phyloP scores from a whole-genome alignment of 2,888 invertebrate genomes.

The Rotaria macrura region DNA sequence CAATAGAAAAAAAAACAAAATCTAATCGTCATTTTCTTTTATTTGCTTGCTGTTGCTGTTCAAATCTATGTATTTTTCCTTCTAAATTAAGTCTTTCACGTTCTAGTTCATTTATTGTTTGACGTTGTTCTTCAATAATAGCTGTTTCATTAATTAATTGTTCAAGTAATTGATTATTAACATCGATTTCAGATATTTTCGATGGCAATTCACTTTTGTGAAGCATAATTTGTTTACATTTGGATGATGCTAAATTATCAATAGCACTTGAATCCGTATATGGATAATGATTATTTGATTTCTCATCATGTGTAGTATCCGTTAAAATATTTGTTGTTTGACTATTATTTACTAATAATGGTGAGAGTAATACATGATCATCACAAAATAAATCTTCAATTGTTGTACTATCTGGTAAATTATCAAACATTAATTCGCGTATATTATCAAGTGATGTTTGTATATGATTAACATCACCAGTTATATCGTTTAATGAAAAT shows the following conservation, averaged over 20 bases:
- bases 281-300: background rate
- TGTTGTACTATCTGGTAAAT: background rate
- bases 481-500: background rate
- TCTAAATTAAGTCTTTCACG: background rate
- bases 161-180: background rate
- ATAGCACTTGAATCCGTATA: background rate
- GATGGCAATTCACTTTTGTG: background rate
- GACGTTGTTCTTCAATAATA: slow-evolving; percentile 2
- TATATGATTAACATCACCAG: background rate
- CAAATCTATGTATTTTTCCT: slow-evolving; percentile 7
- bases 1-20: background rate
- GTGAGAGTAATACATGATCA: background rate
- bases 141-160: background rate
- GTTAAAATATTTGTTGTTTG: background rate
- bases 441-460: background rate
- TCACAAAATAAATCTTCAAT: slow-evolving; percentile 9
- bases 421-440: background rate
- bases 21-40: background rate
- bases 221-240: background rate
- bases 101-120: slow-evolving; percentile 10
- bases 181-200: background rate
- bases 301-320: background rate
- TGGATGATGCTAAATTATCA: background rate
- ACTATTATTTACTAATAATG: background rate
- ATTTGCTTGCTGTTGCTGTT: background rate